Conservation (phyloP, 2,113 vertebrate species). For the Myrmecophaga tridactyla region DNA sequence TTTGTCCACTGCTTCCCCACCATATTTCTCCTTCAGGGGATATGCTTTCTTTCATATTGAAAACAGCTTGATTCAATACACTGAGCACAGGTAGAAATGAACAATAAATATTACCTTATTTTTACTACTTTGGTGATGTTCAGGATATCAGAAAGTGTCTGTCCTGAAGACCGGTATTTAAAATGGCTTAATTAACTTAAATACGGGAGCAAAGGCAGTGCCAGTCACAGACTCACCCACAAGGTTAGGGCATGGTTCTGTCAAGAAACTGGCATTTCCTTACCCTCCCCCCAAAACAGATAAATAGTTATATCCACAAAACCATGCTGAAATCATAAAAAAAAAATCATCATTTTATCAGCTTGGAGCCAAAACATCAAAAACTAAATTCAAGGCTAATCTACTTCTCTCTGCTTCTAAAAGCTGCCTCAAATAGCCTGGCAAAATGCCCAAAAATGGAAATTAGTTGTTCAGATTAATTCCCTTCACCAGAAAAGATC, state of each 20-base stretch:
- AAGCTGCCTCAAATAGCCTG: constrained; percentile 49
- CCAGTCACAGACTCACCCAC: not conserved
- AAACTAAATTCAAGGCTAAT: constrained; percentile 68
- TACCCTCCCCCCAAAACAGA: not conserved
- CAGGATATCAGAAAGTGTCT: not conserved
- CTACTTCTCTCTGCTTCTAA: constrained; percentile 47
- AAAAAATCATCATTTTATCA: constrained; percentile 60
- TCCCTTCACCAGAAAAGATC: constrained; percentile 60
- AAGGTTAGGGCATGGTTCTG: not conserved
- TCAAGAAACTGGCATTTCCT: not conserved
- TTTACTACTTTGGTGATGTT: fast-evolving
- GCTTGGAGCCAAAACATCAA: constrained; percentile 73
- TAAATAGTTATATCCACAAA: constrained; percentile 62
- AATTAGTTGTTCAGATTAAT: constrained; percentile 77
- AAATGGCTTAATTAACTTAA: not conserved
- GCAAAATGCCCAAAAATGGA: constrained; percentile 64
- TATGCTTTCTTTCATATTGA: no score
- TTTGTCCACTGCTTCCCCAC: not conserved
- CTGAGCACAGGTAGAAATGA: not conserved
- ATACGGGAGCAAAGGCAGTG: fast-evolving
- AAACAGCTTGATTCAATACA: not conserved
- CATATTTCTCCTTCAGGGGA: not conserved
- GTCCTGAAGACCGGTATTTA: not conserved
- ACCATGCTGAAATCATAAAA: constrained; percentile 49
- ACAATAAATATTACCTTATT: not conserved